These are phyloP conservation scores for Mizuhopecten yessoensis DNA, from an alignment of 1,140 invertebrate genomes.

Conservation along the genomic window DNA sequence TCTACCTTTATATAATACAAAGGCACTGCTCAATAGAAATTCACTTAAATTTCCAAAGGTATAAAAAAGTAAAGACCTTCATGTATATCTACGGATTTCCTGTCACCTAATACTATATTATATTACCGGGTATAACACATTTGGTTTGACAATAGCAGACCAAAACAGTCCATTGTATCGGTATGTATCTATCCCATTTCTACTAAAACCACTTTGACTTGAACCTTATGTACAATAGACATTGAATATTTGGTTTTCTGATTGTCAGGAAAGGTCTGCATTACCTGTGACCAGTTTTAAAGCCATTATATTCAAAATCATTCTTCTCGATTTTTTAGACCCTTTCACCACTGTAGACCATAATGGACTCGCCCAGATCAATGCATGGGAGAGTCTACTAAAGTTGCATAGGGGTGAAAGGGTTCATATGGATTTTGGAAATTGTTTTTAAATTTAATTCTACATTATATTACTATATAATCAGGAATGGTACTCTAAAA, in stretches of 20 bases:
- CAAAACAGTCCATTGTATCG: too few relatives aligned
- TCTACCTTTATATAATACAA: background rate
- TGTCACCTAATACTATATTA: background rate
- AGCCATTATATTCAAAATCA: too few relatives aligned
- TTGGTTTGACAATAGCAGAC: background rate
- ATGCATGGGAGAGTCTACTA: too few relatives aligned
- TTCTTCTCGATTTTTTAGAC: background rate
- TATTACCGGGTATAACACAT: background rate
- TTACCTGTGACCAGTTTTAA: background rate
- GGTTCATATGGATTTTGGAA: too few relatives aligned
- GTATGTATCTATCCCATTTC: background rate
- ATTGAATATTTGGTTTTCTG: background rate
- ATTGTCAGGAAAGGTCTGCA: background rate
- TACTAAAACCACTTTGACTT: background rate
- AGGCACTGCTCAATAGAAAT: constrained; percentile 4
- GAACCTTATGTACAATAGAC: background rate
- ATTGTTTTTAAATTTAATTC: too few relatives aligned
- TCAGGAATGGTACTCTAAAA: too few relatives aligned
- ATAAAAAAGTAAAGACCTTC: background rate
- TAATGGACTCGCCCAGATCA: background rate
- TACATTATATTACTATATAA: too few relatives aligned
- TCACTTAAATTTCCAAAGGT: background rate
- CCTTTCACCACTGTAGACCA: too few relatives aligned
- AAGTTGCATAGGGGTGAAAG: too few relatives aligned
- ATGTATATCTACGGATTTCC: background rate